Conservation (phyloP, 2,113 vertebrate species). For the Rutilus rutilus region DNA sequence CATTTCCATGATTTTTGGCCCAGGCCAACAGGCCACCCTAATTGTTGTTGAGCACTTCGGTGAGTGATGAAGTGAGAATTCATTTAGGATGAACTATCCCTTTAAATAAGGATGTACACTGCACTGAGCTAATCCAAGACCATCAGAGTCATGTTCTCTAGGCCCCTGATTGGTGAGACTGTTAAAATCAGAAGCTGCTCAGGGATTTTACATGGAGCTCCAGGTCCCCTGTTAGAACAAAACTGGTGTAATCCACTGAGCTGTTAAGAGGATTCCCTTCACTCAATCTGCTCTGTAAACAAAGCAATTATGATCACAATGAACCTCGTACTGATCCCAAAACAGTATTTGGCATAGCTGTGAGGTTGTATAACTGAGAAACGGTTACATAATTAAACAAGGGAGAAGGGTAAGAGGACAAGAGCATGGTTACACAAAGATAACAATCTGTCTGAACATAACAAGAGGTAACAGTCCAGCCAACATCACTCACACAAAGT, state of each 20-base stretch:
- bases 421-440: conserved; percentile 28
- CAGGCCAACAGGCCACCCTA: too few species aligned
- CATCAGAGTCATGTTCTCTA: not conserved
- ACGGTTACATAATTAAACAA: conserved; percentile 41
- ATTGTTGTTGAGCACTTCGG: too few species aligned
- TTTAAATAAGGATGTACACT: not conserved
- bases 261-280: conserved; percentile 63
- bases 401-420: not conserved
- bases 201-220: conserved; percentile 20
- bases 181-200: conserved; percentile 33
- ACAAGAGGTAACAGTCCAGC: conserved; percentile 49
- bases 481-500: not conserved
- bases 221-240: conserved; percentile 49
- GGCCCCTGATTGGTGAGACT: conserved; percentile 1
- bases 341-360: conserved; percentile 32
- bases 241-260: conserved; percentile 59
- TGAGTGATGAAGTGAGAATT: not conserved
- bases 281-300: conserved; percentile 33
- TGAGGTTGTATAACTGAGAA: conserved; percentile 47
- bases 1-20: not conserved
- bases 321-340: conserved; percentile 46
- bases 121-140: not conserved
- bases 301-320: conserved; percentile 55
- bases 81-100: not conserved
- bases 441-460: conserved; percentile 27